These are phyloP conservation scores for Nemotelus pantherinus DNA, from an alignment of 2,888 invertebrate species.

Conservation along the genomic window DNA sequence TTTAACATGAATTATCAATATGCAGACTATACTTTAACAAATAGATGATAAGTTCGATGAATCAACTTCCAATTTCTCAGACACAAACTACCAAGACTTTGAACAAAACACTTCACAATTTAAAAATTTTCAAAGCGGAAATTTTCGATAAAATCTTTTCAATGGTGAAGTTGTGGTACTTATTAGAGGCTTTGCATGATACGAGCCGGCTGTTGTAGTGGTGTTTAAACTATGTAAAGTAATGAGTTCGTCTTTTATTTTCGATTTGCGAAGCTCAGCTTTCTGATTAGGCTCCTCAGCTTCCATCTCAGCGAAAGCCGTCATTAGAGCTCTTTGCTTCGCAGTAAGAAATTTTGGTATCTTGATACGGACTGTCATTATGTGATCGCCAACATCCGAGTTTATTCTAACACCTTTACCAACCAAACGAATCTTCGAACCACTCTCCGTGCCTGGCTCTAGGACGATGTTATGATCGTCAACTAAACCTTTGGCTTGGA, in stretches of 20 bases:
- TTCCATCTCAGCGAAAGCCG: conserved; percentile 54
- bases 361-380: conserved; percentile 58
- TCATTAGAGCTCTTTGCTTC: conserved; percentile 60
- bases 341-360: conserved; percentile 58
- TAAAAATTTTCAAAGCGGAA: too few species aligned
- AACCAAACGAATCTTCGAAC: conserved; percentile 56
- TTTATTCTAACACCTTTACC: conserved; percentile 58
- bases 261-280: conserved; percentile 18
- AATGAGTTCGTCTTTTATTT: conserved; percentile 20
- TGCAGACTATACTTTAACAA: too few species aligned
- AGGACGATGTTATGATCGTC: conserved; percentile 56
- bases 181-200: too few species aligned
- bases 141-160: too few species aligned
- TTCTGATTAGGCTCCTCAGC: conserved; percentile 4
- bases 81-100: too few species aligned
- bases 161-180: too few species aligned
- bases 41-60: too few species aligned
- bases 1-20: too few species aligned
- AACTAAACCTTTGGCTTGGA: conserved; percentile 58
- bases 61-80: too few species aligned
- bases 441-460: conserved; percentile 60
- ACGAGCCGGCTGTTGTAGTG: too few species aligned
- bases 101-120: too few species aligned
- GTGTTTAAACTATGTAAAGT: conserved; percentile 1
- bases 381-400: conserved; percentile 58